Evolutionary conservation across 2,113 vertebrate genomes (phyloP), one percentile per base, ranked within the genome.

Genomic region (Oncorhynchus mykiss): DNA sequence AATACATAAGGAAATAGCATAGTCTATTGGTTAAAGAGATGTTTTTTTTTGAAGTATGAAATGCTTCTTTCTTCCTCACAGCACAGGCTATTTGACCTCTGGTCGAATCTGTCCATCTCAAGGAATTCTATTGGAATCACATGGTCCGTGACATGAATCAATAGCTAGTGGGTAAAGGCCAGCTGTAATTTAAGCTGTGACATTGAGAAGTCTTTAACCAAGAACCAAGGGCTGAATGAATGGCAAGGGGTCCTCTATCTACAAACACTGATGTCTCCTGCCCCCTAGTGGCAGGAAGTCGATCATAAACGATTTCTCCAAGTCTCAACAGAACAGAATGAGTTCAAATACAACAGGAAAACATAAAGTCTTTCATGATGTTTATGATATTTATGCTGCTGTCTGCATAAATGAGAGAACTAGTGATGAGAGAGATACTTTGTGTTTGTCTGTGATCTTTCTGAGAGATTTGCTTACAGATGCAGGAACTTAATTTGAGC

Each of bases 141-240:
- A 48, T 67, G 78, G 60, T 80, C 75, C 74, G 67, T 85, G 87
- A 75, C 80, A 77, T 3, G 83, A 88, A 83, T 83, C 79, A 57
- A 81, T 80, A 64, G 59, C 13, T 9, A 7, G 24, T 71, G 57
- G 75, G 29, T 7, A 79, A 88, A 91, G 87, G 83, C 90, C 74
- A 77, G 14, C 73, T 2, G 31, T 89, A 82, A 88, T 88, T 89
- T 87, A 89, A 88, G 72, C 5, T 18, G 22, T 88, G 86, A 86
- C 80, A 87, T 80, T 86, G 86, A 84, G 82, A 78, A 65, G 76
- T 75, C 73, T 69, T 18, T 68, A 12, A 82, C 77, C 31, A 67
- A 12, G n/a, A 76, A 73, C 67, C 76, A 80, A 69, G 59, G 60
- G 72, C 51, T 54, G 71, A 84, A 81, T 69, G 31, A 80, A 74